Conservation (phyloP, 2,797 vertebrate genomes). For the Microchirus variegatus region DNA sequence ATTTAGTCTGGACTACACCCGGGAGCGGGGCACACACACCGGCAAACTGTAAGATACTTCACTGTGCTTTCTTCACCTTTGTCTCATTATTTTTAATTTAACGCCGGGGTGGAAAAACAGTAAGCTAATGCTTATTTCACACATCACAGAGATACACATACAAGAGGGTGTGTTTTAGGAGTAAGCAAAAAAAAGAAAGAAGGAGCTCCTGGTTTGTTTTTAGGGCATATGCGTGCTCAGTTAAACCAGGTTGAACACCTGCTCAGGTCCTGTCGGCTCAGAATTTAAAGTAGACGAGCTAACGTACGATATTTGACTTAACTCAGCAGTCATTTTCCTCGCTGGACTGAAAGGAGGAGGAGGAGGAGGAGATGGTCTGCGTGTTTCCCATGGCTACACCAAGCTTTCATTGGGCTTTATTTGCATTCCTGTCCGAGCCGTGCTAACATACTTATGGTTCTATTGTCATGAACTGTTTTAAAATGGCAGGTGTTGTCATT, state of each 20-base stretch:
- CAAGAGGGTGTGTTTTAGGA: background rate
- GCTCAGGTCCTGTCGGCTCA: constrained; percentile 20
- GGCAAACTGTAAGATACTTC: constrained; percentile 47
- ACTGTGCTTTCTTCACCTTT: background rate
- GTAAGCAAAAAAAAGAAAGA: too few species aligned
- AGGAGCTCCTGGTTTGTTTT: background rate
- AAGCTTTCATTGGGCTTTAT: constrained; percentile 40
- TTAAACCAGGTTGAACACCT: constrained; percentile 46
- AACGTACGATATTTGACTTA: constrained; percentile 29
- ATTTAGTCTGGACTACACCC: constrained; percentile 15
- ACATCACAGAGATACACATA: background rate
- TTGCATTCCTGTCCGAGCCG: constrained; percentile 27
- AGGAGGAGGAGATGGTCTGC: constrained; percentile 24
- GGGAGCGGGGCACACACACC: constrained; percentile 26
- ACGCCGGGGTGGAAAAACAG: constrained; percentile 1
- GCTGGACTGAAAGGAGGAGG: constrained; percentile 17
- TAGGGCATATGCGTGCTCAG: rapidly evolving
- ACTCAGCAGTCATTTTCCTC: constrained; percentile 34
- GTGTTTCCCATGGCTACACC: constrained; percentile 73
- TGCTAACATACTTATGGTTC: constrained; percentile 1
- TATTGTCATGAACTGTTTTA: background rate
- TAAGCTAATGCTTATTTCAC: constrained; percentile 38
- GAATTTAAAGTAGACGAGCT: constrained; percentile 14
- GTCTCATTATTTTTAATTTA: background rate
- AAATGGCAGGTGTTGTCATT: background rate